These are phyloP conservation scores for Todus mexicanus DNA, from an alignment of 2,797 vertebrate genomes.

Conservation along the genomic window DNA sequence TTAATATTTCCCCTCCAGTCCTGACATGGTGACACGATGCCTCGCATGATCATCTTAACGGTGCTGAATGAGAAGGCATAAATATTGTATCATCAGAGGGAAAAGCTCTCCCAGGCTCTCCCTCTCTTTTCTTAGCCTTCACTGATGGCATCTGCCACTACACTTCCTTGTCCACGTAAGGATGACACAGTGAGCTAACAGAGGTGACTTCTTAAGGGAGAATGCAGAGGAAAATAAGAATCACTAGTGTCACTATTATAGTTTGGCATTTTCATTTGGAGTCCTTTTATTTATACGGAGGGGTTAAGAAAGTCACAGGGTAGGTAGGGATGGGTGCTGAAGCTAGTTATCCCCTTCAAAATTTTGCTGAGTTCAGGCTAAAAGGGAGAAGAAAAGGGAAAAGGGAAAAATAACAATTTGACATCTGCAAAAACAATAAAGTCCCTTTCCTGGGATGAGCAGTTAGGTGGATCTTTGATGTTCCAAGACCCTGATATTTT, in stretches of 20 bases:
- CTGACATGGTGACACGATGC: constrained; percentile 56
- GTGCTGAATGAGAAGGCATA: constrained; percentile 69
- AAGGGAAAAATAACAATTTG: constrained; percentile 82
- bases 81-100: constrained; percentile 56
- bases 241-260: constrained; percentile 84
- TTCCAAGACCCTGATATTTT: constrained; percentile 86
- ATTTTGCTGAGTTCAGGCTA: constrained; percentile 87
- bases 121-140: constrained; percentile 47
- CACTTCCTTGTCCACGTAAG: constrained; percentile 29
- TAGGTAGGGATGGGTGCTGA: constrained; percentile 68
- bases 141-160: constrained; percentile 65
- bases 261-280: constrained; percentile 91
- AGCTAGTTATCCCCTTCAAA: constrained; percentile 80
- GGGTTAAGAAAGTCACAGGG: constrained; percentile 69
- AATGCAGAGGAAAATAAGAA: constrained; percentile 85
- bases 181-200: constrained; percentile 49
- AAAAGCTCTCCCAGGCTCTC: constrained; percentile 52
- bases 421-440: constrained; percentile 88
- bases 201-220: constrained; percentile 72
- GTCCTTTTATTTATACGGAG: constrained; percentile 77
- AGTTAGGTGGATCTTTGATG: constrained; percentile 83
- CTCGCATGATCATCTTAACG: constrained; percentile 55
- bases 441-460: constrained; percentile 86
- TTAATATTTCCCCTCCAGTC: constrained; percentile 65
- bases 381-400: constrained; percentile 71